Conservation (phyloP, 2,888 invertebrate genomes). For the Epicampocera succincta region DNA sequence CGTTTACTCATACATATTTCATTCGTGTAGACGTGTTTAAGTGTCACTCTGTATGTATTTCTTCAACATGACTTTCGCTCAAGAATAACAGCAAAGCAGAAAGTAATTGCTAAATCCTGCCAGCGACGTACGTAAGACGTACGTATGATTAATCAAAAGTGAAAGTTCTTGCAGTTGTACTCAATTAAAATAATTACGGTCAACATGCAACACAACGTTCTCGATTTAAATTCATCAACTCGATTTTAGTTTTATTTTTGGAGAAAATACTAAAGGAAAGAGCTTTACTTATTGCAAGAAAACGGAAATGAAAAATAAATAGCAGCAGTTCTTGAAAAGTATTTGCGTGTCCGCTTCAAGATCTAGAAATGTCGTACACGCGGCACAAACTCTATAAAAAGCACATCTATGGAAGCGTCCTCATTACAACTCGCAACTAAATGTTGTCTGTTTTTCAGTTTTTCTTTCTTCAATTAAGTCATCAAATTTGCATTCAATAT, state of each 20-base stretch:
- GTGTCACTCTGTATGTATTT: constrained; percentile 3
- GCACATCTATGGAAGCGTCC: too few relatives aligned
- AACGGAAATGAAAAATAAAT: too few relatives aligned
- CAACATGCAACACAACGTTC: constrained; percentile 58
- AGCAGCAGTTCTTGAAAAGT: not conserved
- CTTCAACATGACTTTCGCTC: constrained; percentile 17
- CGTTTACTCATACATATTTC: not conserved
- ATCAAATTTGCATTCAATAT: too few relatives aligned
- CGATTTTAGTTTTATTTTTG: not conserved
- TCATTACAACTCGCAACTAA: too few relatives aligned
- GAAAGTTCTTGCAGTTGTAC: constrained; percentile 67
- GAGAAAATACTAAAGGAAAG: constrained; percentile 23
- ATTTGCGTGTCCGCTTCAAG: too few relatives aligned
- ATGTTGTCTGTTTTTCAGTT: too few relatives aligned
- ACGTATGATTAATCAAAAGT: constrained; percentile 64
- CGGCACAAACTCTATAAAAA: too few relatives aligned
- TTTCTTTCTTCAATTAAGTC: too few relatives aligned
- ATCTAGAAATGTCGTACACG: too few relatives aligned
- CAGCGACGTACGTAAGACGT: constrained; percentile 23
- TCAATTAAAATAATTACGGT: constrained; percentile 60
- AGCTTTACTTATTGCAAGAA: too few relatives aligned
- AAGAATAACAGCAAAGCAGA: constrained; percentile 7
- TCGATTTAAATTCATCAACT: constrained; percentile 7
- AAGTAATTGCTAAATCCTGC: constrained; percentile 38
- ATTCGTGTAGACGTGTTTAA: not conserved